These are phyloP conservation scores for Varecia variegata DNA, from an alignment of 2,797 vertebrate genomes.

Conservation along the genomic window DNA sequence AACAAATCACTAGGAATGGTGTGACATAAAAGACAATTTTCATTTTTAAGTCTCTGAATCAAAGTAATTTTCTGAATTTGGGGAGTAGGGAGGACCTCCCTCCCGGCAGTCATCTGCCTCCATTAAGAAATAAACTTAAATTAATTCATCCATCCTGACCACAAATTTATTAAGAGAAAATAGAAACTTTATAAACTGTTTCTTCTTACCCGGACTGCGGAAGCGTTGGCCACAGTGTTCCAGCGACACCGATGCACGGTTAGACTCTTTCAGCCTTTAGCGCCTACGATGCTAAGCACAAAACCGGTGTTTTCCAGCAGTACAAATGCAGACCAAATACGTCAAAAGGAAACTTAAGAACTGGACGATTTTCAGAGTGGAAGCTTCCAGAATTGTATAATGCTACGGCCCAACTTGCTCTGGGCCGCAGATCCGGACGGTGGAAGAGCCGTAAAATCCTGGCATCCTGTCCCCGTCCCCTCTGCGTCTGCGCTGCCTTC, in stretches of 20 bases:
- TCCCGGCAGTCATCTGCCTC: neutral
- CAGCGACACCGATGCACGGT: accelerated
- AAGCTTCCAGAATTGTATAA: neutral
- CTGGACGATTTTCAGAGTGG: neutral
- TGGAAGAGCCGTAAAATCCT: neutral
- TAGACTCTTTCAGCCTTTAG: neutral
- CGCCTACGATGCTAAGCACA: neutral
- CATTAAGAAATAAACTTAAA: neutral
- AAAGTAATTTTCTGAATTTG: neutral
- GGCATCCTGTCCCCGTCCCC: accelerated
- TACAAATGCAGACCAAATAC: neutral
- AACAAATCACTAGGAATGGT: neutral
- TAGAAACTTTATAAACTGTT: neutral
- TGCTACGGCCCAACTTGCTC: neutral
- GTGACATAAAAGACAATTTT: neutral
- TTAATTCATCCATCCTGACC: neutral
- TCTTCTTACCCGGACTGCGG: neutral
- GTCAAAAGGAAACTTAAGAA: neutral
- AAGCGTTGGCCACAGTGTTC: neutral
- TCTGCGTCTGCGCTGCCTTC: too few relatives aligned
- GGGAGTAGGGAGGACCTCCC: neutral
- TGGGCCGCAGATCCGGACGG: neutral
- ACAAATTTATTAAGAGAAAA: neutral
- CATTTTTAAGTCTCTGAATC: neutral
- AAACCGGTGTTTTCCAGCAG: neutral